Base-by-base conservation (phyloP, 53 echinoderm and acorn worm genomes). In the Hippasteria phrygiana region DNA sequence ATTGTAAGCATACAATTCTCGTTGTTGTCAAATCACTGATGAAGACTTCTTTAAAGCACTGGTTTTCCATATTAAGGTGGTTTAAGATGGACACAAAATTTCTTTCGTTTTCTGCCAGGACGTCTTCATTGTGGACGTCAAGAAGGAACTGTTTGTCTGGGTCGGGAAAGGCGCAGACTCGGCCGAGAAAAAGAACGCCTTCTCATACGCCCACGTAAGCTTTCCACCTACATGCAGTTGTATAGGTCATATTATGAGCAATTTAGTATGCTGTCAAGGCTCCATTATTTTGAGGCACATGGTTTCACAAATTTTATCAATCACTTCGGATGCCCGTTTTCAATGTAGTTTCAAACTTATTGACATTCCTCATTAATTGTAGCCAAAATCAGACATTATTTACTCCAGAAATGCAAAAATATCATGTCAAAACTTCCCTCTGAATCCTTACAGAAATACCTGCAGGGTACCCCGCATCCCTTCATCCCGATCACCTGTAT, bases 171-270 rank as follows among this genome's bases (percentile, higher is more conserved):
- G 93, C 5, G 97, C 97, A 3, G 95, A 96, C 71, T n/a, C 77
- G 36, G 80, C 92, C 24, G 97, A 96, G 88, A 90, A 86, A 33
- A 88, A 84, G 40, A 96, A 96, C 67, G 97, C 92, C 0, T 91
- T 95, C 78, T 77, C 93, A 6, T 95, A 96, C 55, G 97, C 95
- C 62, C 97, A 96, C 74, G 97, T 96, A 90, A 96, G 97, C 88
- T 63, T 45, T n/a, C 6, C 29, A 65, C 27, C 13, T 28, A 65
- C 13, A n/a, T 33, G 14, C 2, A 73, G 24, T 33, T 41, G 14
- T n/a, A 22, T n/a, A 2, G 38, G 32, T 41, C 8, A 43, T 73
- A n/a, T n/a, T 73, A 11, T 1, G n/a, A 20, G 24, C 3, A 9
- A 74, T 16, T 20, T 74, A 27, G 28, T 46, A 14, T 2, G 26